Evolutionary conservation across 1,140 invertebrate species (phyloP), one percentile per base, ranked within the genome.

Genomic region (Aethina tumida): DNA sequence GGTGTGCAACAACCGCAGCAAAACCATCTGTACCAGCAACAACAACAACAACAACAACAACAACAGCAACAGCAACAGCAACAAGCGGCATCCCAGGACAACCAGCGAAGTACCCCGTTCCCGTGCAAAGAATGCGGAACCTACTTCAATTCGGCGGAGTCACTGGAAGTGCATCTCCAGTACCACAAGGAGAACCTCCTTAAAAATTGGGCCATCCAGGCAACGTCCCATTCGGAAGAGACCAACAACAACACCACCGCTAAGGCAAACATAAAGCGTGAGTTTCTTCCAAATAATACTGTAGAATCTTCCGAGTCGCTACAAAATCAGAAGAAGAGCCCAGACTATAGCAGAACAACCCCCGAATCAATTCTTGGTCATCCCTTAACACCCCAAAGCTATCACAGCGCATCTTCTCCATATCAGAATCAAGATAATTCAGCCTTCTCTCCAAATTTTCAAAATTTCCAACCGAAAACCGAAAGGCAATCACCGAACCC

Each of bases 171-270:
- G 36, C 81, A 87, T 64, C 63, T 84, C 42, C 74, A 76, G 43
- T 85, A 86, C 53, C 81, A 86, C 47, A 80, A 83, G 52, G 78
- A 81, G 50, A 83, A 81, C 48, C 62, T 84, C 35, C 62, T 83
- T 40, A 78, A 68, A 49, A 80, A 81, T 60, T 84, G 81, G 81
- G 73, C 73, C n/a, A 71, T 60, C n/a, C 73, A 77, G 54, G 61
- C 64, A 10, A 51, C 65, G 21, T 37, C 42, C 7, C 31, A 49
- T 14, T 39, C 34, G 3, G 73, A 75, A 42, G 64, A 69, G 37
- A 75, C 75, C 32, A 81, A 79, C 58, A 80, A 79, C 56, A 79
- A 77, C 53, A 72, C 72, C 41, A 68, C 66, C 17, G 67, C 64
- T 16, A 74, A 74, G 56, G 58, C 45, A 44, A 64, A 65, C 33